Evolutionary conservation across 2,888 invertebrate species (phyloP), one percentile per base, ranked within the genome.

Genomic region (Cataglyphis rosenhaueri): DNA sequence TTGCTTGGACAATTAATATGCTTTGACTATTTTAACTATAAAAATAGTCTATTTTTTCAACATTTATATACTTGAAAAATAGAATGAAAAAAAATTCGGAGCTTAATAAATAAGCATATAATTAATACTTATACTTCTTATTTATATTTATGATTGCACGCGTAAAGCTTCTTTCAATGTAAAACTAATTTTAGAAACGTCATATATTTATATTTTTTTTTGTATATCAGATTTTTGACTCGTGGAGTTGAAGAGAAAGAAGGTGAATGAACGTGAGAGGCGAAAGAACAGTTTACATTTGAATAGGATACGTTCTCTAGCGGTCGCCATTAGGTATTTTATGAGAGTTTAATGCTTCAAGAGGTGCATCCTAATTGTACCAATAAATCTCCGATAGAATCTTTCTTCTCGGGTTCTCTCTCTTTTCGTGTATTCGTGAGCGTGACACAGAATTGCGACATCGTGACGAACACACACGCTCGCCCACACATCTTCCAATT

Each of bases 311-410:
- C 79, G 79, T 62, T 48, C 68, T 78, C 86, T 91, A 91, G 90
- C 88, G 92, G 87, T 85, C 82, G 88, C 35, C 91, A 93, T 92
- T 92, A 90, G 91, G 91, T 92, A 91, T 93, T 93, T 94, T 94
- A 93, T 92, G 93, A 93, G 92, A 92, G 93, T 93, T 94, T 94
- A 93, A 94, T 94, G 92, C 92, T 92, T 93, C 91, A 91, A 81
- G 92, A 94, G 93, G 92, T 93, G 94, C 93, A 93, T 93, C 93
- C 92, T 93, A 94, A 94, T 94, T 94, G 93, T 92, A 87, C 90
- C 93, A 93, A 94, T 94, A 94, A 94, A 94, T 94, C 94, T 92
- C 91, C 89, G 52, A 91, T 92, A 89, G 90, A 91, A 89, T 92
- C 90, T 76, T 89, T 86, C 82, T 68, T 79, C 73, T 52, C 52